Percentiles rank a stretch among this genome's conserved stretches.
These are phyloP conservation scores for Poecilia velifera DNA, from an alignment of 2,797 vertebrate species.

Conservation along the genomic window DNA sequence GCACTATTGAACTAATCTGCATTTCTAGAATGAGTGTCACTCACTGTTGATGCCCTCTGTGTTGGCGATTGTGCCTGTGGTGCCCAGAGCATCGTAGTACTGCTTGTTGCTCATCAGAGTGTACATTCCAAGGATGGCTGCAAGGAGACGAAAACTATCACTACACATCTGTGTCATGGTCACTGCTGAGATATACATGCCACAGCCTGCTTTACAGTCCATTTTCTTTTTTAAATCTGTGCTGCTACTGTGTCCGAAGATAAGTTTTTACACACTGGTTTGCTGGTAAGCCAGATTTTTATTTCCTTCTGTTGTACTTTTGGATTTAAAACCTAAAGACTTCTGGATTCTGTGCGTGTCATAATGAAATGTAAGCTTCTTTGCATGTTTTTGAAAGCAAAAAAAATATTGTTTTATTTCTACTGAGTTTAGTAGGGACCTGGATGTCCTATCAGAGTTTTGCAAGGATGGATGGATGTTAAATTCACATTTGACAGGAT, in stretches of 20 bases:
- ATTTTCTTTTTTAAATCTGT: neutral
- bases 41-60: slow-evolving; percentile 97
- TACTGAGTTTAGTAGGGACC: neutral
- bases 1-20: neutral
- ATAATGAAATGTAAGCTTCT: neutral
- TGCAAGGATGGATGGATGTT: no score
- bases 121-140: slow-evolving; percentile 98
- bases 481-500: neutral
- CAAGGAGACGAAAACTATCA: slow-evolving; percentile 33
- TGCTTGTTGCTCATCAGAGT: slow-evolving; percentile 99
- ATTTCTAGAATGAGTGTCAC: slow-evolving; percentile 54
- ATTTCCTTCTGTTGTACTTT: neutral
- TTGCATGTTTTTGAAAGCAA: neutral
- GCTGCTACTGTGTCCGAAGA: neutral
- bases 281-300: neutral
- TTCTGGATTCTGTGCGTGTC: neutral
- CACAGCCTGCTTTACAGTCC: neutral
- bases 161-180: neutral
- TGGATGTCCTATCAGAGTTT: neutral
- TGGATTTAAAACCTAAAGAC: neutral
- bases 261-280: no score
- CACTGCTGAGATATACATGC: neutral
- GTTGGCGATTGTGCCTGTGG: slow-evolving; percentile 89
- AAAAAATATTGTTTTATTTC: neutral
- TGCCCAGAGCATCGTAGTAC: slow-evolving; percentile 94